phyloP scores from a whole-genome alignment of 1,140 invertebrate genomes.

The Philaenus spumarius region DNA sequence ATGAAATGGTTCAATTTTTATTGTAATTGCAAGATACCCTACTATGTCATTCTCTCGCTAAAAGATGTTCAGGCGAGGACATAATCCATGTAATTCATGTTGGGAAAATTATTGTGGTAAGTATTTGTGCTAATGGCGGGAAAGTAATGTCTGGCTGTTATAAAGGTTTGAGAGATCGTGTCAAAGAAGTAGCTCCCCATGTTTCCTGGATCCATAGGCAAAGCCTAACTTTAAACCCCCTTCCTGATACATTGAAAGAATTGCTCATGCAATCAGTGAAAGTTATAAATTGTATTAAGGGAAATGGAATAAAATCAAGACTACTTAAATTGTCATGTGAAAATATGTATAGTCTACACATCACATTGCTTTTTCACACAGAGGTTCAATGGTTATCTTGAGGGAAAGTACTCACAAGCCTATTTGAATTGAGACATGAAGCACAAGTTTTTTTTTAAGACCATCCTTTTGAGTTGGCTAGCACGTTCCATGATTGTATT shows the following conservation, averaged over 20 bases:
- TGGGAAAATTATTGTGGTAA: no score
- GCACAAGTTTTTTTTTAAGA: conserved; percentile 25
- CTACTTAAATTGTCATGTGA: conserved; percentile 32
- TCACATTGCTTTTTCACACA: conserved; percentile 35
- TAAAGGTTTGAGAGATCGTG: conserved; percentile 2
- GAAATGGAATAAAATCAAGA: conserved; percentile 17
- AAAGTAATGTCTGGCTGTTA: no score
- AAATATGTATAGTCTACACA: conserved; percentile 35
- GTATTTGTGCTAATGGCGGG: no score
- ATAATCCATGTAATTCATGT: conserved; percentile 15
- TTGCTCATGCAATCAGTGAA: conserved; percentile 17
- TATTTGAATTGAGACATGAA: conserved; percentile 36
- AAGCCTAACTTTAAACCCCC: conserved; percentile 17
- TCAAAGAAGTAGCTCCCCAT: conserved; percentile 7
- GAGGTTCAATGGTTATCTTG: conserved; percentile 37
- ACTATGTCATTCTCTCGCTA: conserved; percentile 8
- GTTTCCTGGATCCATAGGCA: conserved; percentile 23
- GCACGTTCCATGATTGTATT: not conserved
- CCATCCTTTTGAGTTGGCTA: no score
- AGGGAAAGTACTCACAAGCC: conserved; percentile 35
- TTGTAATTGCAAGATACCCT: conserved; percentile 19
- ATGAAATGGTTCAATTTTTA: conserved; percentile 15
- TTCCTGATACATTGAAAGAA: conserved; percentile 14
- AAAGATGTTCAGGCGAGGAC: conserved; percentile 12
- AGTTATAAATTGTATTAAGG: conserved; percentile 26